Conservation (phyloP, 1,140 invertebrate species). For the Danaus plexippus region DNA sequence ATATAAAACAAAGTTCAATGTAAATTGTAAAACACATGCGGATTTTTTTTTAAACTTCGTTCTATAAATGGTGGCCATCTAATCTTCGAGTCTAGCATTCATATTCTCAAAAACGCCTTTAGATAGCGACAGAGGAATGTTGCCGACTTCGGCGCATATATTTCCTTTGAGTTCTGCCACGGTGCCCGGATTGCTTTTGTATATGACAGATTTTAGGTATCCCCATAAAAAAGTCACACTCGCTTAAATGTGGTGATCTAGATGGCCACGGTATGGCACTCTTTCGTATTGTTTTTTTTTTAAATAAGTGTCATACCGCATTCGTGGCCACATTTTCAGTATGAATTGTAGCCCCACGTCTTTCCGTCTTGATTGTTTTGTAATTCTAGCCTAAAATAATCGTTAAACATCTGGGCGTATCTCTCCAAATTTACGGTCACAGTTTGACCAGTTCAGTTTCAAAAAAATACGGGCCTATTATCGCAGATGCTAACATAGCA, state of each 20-base stretch:
- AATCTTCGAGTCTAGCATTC: too few relatives aligned
- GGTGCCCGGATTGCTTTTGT: not conserved
- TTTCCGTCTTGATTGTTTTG: not conserved
- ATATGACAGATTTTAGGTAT: not conserved
- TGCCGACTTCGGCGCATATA: not conserved
- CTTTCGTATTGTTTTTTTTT: not conserved
- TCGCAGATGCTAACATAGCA: slow-evolving; percentile 10
- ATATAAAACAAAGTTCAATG: too few relatives aligned
- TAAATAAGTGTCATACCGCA: not conserved
- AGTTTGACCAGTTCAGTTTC: slow-evolving; percentile 12
- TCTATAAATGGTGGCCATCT: too few relatives aligned
- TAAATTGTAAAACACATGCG: too few relatives aligned
- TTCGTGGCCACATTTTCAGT: not conserved
- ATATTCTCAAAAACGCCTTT: too few relatives aligned
- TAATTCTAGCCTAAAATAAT: slow-evolving; percentile 10
- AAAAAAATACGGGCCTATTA: slow-evolving; percentile 15
- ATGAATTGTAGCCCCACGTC: not conserved
- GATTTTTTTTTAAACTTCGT: too few relatives aligned
- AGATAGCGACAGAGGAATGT: too few relatives aligned
- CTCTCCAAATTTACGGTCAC: slow-evolving; percentile 9
- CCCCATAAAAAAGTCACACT: not conserved
- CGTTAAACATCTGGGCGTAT: slow-evolving; percentile 10
- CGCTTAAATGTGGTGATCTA: not conserved
- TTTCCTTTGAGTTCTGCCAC: not conserved
- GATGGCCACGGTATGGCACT: not conserved